Percentiles rank a stretch among this genome's conserved stretches.
phyloP scores from a whole-genome alignment of 2,113 vertebrate genomes.

The Hirundichthys speculiger region DNA sequence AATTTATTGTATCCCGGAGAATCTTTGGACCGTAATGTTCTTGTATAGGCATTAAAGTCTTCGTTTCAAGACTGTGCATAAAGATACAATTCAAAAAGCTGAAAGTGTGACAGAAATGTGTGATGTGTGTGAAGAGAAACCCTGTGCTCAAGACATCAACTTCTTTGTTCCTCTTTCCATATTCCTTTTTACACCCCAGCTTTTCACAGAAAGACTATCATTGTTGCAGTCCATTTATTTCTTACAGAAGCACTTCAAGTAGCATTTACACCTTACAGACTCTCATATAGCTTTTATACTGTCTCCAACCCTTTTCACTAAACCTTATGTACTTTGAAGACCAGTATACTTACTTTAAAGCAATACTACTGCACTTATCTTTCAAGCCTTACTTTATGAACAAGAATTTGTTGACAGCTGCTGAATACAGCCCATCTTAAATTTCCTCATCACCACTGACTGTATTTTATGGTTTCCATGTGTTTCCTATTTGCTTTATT shows the following conservation, averaged over 20 bases:
- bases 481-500: too few relatives aligned
- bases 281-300: too few relatives aligned
- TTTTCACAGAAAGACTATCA: neutral
- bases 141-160: neutral
- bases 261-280: constrained; percentile 7
- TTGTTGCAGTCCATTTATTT: neutral
- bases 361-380: too few relatives aligned
- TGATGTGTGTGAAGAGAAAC: neutral
- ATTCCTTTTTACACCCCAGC: constrained; percentile 11
- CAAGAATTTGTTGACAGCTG: neutral
- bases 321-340: too few relatives aligned
- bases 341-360: too few relatives aligned
- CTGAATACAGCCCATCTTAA: neutral
- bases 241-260: neutral
- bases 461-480: too few relatives aligned
- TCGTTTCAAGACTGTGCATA: too few relatives aligned
- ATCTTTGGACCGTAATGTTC: too few relatives aligned
- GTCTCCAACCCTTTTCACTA: too few relatives aligned
- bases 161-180: neutral
- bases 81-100: neutral
- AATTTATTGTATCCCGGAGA: too few relatives aligned
- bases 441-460: neutral
- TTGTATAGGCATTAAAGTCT: too few relatives aligned
- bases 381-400: neutral
- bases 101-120: neutral